Evolutionary conservation across 2,113 vertebrate genomes (phyloP).

Genomic region (Platycercus adscitus): DNA sequence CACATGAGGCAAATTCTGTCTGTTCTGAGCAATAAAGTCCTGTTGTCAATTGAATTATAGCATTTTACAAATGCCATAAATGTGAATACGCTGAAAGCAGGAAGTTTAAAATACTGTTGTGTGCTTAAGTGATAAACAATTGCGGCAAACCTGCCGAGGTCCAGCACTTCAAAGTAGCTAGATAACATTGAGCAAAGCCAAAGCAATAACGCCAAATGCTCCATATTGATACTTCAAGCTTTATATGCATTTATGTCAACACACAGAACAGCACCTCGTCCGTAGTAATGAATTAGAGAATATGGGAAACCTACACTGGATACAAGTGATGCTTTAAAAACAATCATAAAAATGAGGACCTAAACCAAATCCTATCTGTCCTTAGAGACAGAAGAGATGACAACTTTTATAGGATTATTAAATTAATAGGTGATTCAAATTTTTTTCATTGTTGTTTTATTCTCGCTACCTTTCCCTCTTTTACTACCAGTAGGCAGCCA

Average conservation of each 20-base stretch:
- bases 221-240: neutral
- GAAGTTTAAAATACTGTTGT: neutral
- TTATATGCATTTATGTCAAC: constrained; percentile 23
- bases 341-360: neutral
- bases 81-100: neutral
- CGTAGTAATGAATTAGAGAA: neutral
- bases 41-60: neutral
- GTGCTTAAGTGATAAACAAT: neutral
- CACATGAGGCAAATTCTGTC: neutral
- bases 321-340: neutral
- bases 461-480: neutral
- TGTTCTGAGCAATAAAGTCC: neutral
- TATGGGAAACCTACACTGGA: neutral
- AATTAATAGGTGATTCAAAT: neutral
- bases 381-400: neutral
- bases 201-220: constrained; percentile 39
- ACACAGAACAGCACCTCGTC: neutral
- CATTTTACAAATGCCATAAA: neutral
- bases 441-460: neutral
- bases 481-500: neutral
- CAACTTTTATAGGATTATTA: neutral
- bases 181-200: neutral
- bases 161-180: neutral
- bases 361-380: neutral
- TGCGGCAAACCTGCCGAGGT: neutral